Evolutionary conservation across 2,113 vertebrate species (phyloP), one percentile per base, ranked within the genome.

Genomic region (Plotosus lineatus): DNA sequence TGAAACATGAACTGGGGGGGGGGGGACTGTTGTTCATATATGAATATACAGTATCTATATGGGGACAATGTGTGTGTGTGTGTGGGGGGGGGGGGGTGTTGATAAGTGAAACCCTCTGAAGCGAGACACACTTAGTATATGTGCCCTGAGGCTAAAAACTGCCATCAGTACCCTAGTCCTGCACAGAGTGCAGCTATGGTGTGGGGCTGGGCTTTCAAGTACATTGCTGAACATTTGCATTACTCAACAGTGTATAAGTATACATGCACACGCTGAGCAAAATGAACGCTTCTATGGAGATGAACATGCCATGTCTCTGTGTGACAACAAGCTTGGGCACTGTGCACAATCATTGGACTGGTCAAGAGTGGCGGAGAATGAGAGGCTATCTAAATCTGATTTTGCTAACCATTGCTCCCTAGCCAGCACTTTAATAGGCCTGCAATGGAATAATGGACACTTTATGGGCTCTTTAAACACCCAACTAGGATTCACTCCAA

Each of bases 401-500:
- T 85, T 58, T 19, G 79, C 90, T 89, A 90, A 89, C 85, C 87
- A 90, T 90, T 91, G 90, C 89, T 84, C 91, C 91, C 89, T 88
- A 88, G 89, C 92, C 89, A 88, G 90, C 89, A 90, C 91, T 91
- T 93, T 93, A 93, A 94, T 92, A 92, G 92, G 92, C 91, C 89
- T 86, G 78, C 79, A 86, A 83, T 83, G 51, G 61, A 90, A 93
- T 93, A 94, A 94, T 93, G 90, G 91, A 92, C 87, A 91, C 88
- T 92, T 92, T 93, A 92, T 93, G 90, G 91, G 91, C 87, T 90
- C 87, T 92, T 92, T 93, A 92, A 93, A 92, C 92, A 90, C 91
- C 89, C 86, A 88, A 91, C 92, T 92, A 93, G 92, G 93, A 94
- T 93, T 91, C 90, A 90, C 92, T 94, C 93, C 92, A 94, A 94